phyloP scores from a whole-genome alignment of 1,140 invertebrate species.

The Drosophila equinoxialis region DNA sequence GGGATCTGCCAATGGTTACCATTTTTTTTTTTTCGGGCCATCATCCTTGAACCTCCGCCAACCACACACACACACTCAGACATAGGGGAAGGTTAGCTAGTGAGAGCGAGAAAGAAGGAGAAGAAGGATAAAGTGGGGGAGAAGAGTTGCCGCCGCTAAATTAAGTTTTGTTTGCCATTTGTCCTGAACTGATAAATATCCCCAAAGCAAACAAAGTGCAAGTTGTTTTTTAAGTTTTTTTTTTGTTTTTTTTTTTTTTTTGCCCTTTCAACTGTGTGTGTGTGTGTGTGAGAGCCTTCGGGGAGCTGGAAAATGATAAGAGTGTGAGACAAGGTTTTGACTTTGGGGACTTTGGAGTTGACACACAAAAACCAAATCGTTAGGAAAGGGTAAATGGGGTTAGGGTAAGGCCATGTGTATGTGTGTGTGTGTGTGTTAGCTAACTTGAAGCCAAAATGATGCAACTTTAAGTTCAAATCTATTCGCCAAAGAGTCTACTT shows the following conservation, averaged over 20 bases:
- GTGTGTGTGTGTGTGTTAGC: constrained; percentile 10
- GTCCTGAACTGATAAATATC: constrained; percentile 71
- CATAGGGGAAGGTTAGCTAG: not conserved
- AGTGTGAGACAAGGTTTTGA: constrained; percentile 26
- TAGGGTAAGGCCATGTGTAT: constrained; percentile 18
- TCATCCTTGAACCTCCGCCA: constrained; percentile 79
- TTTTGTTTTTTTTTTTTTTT: constrained; percentile 26
- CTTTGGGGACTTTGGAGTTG: constrained; percentile 62
- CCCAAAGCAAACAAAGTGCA: constrained; percentile 77
- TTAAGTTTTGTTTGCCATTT: constrained; percentile 73
- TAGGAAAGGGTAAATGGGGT: constrained; percentile 13
- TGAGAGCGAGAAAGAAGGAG: not conserved
- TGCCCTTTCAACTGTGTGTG: constrained; percentile 56
- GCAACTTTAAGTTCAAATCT: not conserved
- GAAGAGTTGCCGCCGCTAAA: constrained; percentile 67
- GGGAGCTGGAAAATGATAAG: constrained; percentile 8
- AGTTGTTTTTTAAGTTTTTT: constrained; percentile 76
- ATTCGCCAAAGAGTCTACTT: not conserved
- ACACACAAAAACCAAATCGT: constrained; percentile 50
- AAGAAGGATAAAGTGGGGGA: too few relatives aligned
- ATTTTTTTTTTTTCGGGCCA: constrained; percentile 28
- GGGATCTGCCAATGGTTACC: constrained; percentile 64
- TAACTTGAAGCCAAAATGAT: constrained; percentile 9
- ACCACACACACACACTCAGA: constrained; percentile 53
- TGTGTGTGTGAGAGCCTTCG: constrained; percentile 5